Percentiles rank a stretch among this genome's conserved stretches.
Evolutionary conservation across 92 coral and sea anemone genomes (phyloP).

Genomic region (Bergia puertoricense): DNA sequence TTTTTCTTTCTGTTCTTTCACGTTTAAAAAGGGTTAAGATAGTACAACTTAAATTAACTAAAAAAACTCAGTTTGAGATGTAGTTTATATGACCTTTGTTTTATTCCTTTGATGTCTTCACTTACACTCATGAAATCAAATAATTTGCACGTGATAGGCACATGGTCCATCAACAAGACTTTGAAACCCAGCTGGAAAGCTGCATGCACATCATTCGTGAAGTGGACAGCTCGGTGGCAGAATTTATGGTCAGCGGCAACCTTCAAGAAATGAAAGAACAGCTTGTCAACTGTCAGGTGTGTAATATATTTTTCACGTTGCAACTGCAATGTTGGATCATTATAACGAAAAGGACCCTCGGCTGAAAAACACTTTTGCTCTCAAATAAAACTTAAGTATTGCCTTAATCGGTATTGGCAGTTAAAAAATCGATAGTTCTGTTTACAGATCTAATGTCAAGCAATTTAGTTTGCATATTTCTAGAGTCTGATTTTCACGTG

Average conservation of each 20-base stretch:
- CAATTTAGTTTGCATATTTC: too few species aligned
- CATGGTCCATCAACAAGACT: constrained; percentile 87
- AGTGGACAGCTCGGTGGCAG: constrained; percentile 71
- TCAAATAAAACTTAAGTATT: too few species aligned
- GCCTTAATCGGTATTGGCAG: not conserved
- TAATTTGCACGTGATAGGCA: constrained; percentile 26
- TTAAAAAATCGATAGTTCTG: too few species aligned
- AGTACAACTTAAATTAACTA: too few species aligned
- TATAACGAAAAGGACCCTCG: too few species aligned
- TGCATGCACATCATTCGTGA: constrained; percentile 76
- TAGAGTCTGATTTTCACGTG: too few species aligned
- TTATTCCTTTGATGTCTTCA: not conserved
- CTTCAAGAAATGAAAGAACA: constrained; percentile 79
- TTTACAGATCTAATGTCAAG: too few species aligned
- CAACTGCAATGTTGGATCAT: not conserved
- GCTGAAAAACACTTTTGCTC: too few species aligned
- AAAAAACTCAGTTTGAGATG: too few species aligned
- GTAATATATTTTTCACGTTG: not conserved
- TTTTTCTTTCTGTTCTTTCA: too few species aligned
- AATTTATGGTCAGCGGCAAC: constrained; percentile 58
- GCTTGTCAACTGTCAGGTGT: constrained; percentile 80
- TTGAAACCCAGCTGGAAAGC: constrained; percentile 84
- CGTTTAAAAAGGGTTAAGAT: too few species aligned
- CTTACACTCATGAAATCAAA: not conserved
- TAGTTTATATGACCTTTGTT: too few species aligned